Evolutionary conservation across 1,140 invertebrate genomes (phyloP).

Genomic region (Drosophila carrolli): DNA sequence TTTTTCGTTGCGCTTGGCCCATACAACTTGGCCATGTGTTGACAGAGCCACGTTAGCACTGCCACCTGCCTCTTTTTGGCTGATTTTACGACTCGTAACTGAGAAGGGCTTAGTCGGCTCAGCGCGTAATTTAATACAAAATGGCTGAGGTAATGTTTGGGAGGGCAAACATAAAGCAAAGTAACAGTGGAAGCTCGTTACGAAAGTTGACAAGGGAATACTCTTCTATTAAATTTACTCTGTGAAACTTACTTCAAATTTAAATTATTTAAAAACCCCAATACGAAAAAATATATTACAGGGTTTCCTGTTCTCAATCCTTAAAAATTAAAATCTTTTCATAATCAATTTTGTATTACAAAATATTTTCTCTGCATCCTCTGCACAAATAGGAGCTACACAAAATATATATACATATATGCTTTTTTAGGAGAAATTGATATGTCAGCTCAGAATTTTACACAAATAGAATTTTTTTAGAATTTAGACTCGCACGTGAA

Average conservation of each 20-base stretch:
- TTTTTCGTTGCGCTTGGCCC: slow-evolving; percentile 33
- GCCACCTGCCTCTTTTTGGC: slow-evolving; percentile 21
- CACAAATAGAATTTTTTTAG: too few relatives aligned
- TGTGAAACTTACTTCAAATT: too few relatives aligned
- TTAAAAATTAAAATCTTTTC: too few relatives aligned
- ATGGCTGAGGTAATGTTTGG: slow-evolving; percentile 33
- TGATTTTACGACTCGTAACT: slow-evolving; percentile 64
- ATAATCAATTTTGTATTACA: too few relatives aligned
- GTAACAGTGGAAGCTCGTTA: neutral
- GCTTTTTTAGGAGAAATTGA: too few relatives aligned
- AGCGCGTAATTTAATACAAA: slow-evolving; percentile 77
- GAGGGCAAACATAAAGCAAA: slow-evolving; percentile 15
- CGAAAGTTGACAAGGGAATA: neutral
- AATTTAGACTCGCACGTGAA: too few relatives aligned
- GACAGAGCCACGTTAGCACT: slow-evolving; percentile 54
- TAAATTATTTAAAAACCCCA: too few relatives aligned
- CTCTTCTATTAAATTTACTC: neutral
- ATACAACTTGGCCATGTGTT: slow-evolving; percentile 30
- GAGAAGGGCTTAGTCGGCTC: slow-evolving; percentile 73
- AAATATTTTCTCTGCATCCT: too few relatives aligned
- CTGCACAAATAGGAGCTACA: too few relatives aligned
- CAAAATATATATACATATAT: too few relatives aligned
- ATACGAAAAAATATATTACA: too few relatives aligned
- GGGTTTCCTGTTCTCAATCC: too few relatives aligned
- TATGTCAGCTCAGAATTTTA: neutral